These are phyloP conservation scores for Ladona fulva DNA, from an alignment of 1,140 invertebrate genomes.

Conservation along the genomic window DNA sequence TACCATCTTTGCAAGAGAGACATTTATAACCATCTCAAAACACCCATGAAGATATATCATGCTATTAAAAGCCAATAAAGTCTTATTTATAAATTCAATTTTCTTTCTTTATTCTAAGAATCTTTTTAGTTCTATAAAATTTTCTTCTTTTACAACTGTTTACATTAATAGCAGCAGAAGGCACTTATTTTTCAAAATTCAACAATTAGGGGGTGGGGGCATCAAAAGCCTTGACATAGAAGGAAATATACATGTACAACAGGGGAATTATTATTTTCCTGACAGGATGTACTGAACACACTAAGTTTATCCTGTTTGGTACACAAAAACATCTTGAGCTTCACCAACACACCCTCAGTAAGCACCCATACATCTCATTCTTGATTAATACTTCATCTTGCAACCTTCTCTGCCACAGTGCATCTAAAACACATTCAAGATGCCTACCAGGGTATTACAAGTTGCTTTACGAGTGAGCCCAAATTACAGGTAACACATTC, in stretches of 20 bases:
- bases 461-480: not conserved
- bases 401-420: not conserved
- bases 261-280: not conserved
- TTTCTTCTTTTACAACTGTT: not conserved
- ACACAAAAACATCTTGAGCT: constrained; percentile 1
- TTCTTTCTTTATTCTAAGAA: constrained; percentile 4
- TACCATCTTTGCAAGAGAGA: too few species aligned
- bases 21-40: too few species aligned
- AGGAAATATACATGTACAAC: constrained; percentile 2
- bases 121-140: constrained; percentile 10
- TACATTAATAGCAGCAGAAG: constrained; percentile 9
- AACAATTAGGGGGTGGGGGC: not conserved
- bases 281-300: constrained; percentile 4
- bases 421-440: not conserved
- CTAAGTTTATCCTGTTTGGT: not conserved
- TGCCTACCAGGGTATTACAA: not conserved
- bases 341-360: not conserved
- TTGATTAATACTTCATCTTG: not conserved
- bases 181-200: constrained; percentile 8
- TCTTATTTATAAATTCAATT: not conserved
- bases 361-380: not conserved
- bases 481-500: constrained; percentile 1
- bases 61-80: not conserved
- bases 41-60: too few species aligned
- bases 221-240: not conserved